Conservation (phyloP, 2,888 invertebrate species). For the Cheilosia vulpina region DNA sequence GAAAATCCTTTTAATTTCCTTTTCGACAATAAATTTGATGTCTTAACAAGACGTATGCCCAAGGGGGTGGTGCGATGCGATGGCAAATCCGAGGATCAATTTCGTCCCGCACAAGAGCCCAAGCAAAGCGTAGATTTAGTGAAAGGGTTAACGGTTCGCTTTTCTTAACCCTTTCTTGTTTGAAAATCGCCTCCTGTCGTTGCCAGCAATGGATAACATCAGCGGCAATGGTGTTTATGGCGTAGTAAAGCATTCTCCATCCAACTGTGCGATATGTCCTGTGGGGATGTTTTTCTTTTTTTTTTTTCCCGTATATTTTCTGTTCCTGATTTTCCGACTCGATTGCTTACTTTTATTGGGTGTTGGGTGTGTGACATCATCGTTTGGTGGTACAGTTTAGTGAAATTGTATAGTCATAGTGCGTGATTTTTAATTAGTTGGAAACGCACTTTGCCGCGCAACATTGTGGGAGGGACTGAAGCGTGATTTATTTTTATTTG, state of each 20-base stretch:
- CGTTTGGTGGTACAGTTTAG: conserved; percentile 45
- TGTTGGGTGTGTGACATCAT: conserved; percentile 69
- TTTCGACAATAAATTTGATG: conserved; percentile 77
- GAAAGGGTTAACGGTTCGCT: conserved; percentile 45
- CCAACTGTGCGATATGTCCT: conserved; percentile 61
- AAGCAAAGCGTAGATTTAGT: neutral
- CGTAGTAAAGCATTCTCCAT: conserved; percentile 54
- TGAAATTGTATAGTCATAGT: conserved; percentile 44
- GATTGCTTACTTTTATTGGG: conserved; percentile 43
- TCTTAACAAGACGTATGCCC: conserved; percentile 76
- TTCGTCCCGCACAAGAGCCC: conserved; percentile 6
- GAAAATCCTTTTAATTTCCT: conserved; percentile 81
- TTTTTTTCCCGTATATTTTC: too few relatives aligned
- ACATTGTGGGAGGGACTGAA: conserved; percentile 57
- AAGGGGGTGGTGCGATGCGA: conserved; percentile 49
- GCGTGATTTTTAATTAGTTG: conserved; percentile 75
- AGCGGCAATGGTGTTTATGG: conserved; percentile 70
- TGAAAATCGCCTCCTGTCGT: conserved; percentile 60
- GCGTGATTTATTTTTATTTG: conserved; percentile 75
- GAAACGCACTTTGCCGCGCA: conserved; percentile 63
- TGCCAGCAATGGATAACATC: conserved; percentile 72
- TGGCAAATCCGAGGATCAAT: conserved; percentile 48
- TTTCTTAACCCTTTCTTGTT: conserved; percentile 63
- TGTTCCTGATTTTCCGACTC: conserved; percentile 1
- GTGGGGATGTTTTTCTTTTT: conserved; percentile 53